These are phyloP conservation scores for Cerastis leucographa DNA, from an alignment of 2,888 invertebrate genomes.

Conservation along the genomic window DNA sequence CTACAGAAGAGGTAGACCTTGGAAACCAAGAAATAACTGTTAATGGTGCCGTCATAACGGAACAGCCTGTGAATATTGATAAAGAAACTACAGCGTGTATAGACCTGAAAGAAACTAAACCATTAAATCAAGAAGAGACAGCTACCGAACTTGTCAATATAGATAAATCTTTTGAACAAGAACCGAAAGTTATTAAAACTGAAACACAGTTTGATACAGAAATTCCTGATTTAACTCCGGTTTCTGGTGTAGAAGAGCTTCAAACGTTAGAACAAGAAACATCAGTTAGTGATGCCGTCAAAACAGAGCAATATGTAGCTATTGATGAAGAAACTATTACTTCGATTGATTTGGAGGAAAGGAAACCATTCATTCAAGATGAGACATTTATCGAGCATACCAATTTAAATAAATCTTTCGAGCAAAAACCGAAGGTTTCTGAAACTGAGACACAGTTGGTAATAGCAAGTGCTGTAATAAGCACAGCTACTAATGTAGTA, in stretches of 20 bases:
- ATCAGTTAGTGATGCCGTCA: not conserved
- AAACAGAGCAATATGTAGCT: not conserved
- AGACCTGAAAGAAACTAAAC: not conserved
- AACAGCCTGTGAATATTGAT: not conserved
- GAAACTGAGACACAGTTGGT: not conserved
- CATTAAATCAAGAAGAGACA: not conserved
- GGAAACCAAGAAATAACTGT: not conserved
- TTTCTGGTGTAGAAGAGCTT: not conserved
- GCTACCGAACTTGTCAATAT: too few relatives aligned
- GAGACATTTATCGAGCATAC: not conserved
- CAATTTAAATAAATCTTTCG: not conserved
- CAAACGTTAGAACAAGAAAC: not conserved
- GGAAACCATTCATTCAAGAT: not conserved
- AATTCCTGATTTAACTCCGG: not conserved
- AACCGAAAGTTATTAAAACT: not conserved
- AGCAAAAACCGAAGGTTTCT: not conserved
- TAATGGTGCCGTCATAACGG: not conserved
- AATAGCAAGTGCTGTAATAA: not conserved
- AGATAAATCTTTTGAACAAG: not conserved
- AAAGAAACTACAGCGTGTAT: not conserved
- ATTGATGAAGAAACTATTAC: not conserved
- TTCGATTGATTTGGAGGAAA: not conserved
- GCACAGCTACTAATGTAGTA: not conserved
- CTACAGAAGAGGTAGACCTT: not conserved
- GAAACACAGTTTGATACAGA: not conserved